These are phyloP conservation scores for Paradisaea rubra DNA, from an alignment of 2,113 vertebrate species.

Conservation along the genomic window DNA sequence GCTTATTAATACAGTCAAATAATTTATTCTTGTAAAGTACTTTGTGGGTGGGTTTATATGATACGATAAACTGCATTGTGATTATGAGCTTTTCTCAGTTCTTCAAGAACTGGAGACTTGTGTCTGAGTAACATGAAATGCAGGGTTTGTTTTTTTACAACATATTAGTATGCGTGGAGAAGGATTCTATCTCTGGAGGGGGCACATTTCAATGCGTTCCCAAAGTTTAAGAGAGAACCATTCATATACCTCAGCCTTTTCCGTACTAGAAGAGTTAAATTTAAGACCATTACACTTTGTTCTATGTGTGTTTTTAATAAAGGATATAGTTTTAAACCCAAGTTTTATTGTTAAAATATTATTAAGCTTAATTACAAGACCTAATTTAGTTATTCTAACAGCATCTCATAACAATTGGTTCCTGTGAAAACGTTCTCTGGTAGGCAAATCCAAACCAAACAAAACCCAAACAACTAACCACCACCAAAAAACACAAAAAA, in stretches of 20 bases:
- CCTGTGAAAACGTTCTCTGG: background rate
- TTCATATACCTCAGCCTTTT: background rate
- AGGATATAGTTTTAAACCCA: background rate
- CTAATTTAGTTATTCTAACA: background rate
- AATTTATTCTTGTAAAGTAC: background rate
- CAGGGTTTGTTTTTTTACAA: background rate
- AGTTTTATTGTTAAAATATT: background rate
- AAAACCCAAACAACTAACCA: background rate
- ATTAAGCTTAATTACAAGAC: background rate
- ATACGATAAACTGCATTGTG: background rate
- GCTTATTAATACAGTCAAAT: background rate
- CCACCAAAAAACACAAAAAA: background rate
- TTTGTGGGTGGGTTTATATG: accelerated
- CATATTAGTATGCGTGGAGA: background rate
- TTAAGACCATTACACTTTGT: background rate
- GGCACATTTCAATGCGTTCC: accelerated
- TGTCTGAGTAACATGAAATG: background rate
- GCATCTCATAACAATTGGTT: background rate
- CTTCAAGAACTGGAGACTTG: background rate
- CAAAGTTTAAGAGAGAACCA: background rate
- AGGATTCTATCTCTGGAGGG: background rate
- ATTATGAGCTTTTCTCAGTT: background rate
- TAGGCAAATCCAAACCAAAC: background rate
- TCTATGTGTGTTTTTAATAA: background rate
- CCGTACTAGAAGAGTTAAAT: background rate